These are phyloP conservation scores for Trichopoda pennipes DNA, from an alignment of 2,888 invertebrate genomes.

Conservation along the genomic window DNA sequence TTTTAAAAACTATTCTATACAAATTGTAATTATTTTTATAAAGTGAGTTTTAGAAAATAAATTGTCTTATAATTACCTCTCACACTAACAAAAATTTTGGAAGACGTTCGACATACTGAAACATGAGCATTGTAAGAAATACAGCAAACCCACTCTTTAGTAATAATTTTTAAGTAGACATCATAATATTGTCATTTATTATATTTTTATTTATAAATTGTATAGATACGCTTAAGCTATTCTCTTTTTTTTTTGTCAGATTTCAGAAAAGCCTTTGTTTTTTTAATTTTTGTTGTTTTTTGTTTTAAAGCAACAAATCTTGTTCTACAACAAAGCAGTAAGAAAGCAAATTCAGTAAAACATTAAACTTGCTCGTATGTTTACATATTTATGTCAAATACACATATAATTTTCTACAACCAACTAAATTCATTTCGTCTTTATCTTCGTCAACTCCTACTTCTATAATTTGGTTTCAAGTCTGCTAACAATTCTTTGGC, in stretches of 20 bases:
- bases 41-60: conserved; percentile 58
- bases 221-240: not conserved
- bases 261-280: not conserved
- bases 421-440: conserved; percentile 35
- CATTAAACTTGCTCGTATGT: conserved; percentile 72
- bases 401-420: conserved; percentile 66
- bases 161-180: conserved; percentile 64
- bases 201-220: conserved; percentile 35
- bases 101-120: conserved; percentile 15
- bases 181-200: conserved; percentile 69
- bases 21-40: conserved; percentile 48
- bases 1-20: conserved; percentile 3
- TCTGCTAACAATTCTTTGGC: conserved; percentile 2
- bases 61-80: conserved; percentile 62
- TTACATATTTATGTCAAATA: conserved; percentile 71
- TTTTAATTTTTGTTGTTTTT: too few relatives aligned
- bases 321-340: conserved; percentile 44
- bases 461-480: conserved; percentile 18
- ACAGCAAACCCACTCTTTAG: conserved; percentile 43
- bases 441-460: conserved; percentile 25
- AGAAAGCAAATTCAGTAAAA: conserved; percentile 49
- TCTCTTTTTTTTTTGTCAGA: too few relatives aligned
- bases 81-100: conserved; percentile 27
- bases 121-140: not conserved
- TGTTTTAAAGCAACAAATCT: conserved; percentile 45